Conservation (phyloP, 92 coral and sea anemone species). For the Zoanthus solanderi region DNA sequence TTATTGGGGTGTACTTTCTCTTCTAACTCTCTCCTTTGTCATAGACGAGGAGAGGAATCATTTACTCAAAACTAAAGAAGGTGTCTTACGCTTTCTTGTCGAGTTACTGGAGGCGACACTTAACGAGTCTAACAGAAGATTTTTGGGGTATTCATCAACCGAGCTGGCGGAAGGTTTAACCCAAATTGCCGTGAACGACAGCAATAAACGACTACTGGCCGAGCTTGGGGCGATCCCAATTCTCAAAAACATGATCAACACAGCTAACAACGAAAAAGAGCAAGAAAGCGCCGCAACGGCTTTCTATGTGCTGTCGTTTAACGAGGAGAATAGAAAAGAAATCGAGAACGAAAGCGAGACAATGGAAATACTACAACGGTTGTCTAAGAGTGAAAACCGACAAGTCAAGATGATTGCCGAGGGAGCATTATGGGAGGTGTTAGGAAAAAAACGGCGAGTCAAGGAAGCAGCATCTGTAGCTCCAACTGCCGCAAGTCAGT, state of each 20-base stretch:
- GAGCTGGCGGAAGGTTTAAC: slow-evolving; percentile 85
- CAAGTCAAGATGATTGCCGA: slow-evolving; percentile 66
- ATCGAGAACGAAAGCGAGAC: slow-evolving; percentile 43
- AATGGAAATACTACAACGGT: slow-evolving; percentile 54
- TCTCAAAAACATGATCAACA: slow-evolving; percentile 64
- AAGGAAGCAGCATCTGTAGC: background rate
- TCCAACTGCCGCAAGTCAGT: background rate
- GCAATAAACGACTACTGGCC: slow-evolving; percentile 78
- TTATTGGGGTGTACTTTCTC: slow-evolving; percentile 27
- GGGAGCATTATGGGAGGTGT: slow-evolving; percentile 83
- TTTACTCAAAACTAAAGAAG: slow-evolving; percentile 38
- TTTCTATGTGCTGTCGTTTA: slow-evolving; percentile 79
- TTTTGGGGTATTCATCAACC: slow-evolving; percentile 64
- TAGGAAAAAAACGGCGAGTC: slow-evolving; percentile 65
- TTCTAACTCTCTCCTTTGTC: slow-evolving; percentile 29
- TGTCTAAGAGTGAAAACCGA: slow-evolving; percentile 45
- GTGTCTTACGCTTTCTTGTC: slow-evolving; percentile 59
- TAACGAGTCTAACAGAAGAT: slow-evolving; percentile 30
- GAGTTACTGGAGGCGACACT: slow-evolving; percentile 55
- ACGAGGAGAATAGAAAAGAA: slow-evolving; percentile 64
- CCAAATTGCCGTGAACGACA: slow-evolving; percentile 81
- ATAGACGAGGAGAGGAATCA: slow-evolving; percentile 28
- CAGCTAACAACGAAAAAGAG: slow-evolving; percentile 66
- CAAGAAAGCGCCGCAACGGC: slow-evolving; percentile 54
- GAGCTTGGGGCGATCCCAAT: slow-evolving; percentile 70